Percentiles rank a stretch among this genome's conserved stretches.
Evolutionary conservation across 2,888 invertebrate species (phyloP).

Genomic region (Rhimphoctona megacephalus): DNA sequence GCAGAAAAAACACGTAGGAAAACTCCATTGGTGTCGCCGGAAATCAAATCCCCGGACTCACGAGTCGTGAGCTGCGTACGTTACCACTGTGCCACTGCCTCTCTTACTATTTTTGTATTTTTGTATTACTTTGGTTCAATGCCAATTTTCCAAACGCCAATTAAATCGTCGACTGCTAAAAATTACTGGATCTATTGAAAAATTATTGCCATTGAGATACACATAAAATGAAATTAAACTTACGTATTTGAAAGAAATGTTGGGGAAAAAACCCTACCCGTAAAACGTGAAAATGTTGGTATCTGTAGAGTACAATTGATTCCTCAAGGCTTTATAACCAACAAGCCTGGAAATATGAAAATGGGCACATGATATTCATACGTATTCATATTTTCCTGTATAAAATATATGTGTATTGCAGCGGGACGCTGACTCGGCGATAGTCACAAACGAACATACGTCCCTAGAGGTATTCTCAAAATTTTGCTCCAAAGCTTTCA

Average conservation of each 20-base stretch:
- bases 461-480: too few relatives aligned
- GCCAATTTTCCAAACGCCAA: background rate
- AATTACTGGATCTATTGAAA: background rate
- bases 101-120: background rate
- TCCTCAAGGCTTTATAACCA: background rate
- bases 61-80: too few relatives aligned
- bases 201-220: background rate
- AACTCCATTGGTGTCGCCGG: too few relatives aligned
- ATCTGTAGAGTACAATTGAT: background rate
- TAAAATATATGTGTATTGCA: constrained; percentile 7
- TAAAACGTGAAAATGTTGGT: background rate
- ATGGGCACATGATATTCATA: constrained; percentile 36
- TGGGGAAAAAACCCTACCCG: background rate
- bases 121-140: background rate
- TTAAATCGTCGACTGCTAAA: background rate
- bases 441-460: too few relatives aligned
- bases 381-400: constrained; percentile 31
- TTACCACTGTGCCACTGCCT: too few relatives aligned
- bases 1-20: too few relatives aligned
- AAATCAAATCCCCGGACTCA: too few relatives aligned
- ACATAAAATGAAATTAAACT: background rate
- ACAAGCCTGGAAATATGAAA: constrained; percentile 30
- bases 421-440: too few relatives aligned
- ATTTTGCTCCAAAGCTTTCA: too few relatives aligned
- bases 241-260: too few relatives aligned